These are phyloP conservation scores for Aphelinus atriplicis DNA, from an alignment of 1,140 invertebrate species.

Conservation along the genomic window DNA sequence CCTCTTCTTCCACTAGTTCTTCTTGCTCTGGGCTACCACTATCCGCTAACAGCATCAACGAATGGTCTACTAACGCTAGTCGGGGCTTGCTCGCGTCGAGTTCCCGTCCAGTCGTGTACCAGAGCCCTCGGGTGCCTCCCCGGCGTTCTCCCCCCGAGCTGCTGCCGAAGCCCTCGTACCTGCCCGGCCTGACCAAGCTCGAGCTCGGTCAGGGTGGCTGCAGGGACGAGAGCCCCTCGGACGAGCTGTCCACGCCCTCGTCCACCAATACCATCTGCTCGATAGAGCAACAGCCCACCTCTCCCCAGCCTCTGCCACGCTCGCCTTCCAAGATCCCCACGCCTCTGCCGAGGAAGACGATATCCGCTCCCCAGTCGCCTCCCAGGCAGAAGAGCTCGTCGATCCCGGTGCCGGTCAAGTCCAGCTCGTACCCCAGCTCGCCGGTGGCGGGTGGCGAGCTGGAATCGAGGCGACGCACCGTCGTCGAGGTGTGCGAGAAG, in stretches of 20 bases:
- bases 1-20: slow-evolving; percentile 32
- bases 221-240: slow-evolving; percentile 4
- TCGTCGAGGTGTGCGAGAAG: slow-evolving; percentile 62
- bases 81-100: slow-evolving; percentile 42
- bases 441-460: slow-evolving; percentile 40
- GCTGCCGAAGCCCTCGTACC: slow-evolving; percentile 26
- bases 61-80: slow-evolving; percentile 51
- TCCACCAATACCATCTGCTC: slow-evolving; percentile 33
- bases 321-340: slow-evolving; percentile 61
- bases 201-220: slow-evolving; percentile 4
- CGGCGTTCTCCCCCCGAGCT: slow-evolving; percentile 52
- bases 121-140: slow-evolving; percentile 57
- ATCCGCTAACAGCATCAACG: slow-evolving; percentile 18
- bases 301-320: slow-evolving; percentile 40
- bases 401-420: slow-evolving; percentile 47
- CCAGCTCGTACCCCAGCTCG: slow-evolving; percentile 7
- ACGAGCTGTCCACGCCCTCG: slow-evolving; percentile 19
- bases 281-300: slow-evolving; percentile 15
- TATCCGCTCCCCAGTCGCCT: slow-evolving; percentile 20
- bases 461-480: slow-evolving; percentile 25
- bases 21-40: slow-evolving; percentile 44
- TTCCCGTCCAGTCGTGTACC: slow-evolving; percentile 55
- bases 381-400: slow-evolving; percentile 48
- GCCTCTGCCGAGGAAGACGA: slow-evolving; percentile 55
- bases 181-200: slow-evolving; percentile 13